These are phyloP conservation scores for Peromyscus aztecus DNA, from an alignment of 2,797 vertebrate genomes.

Conservation along the genomic window DNA sequence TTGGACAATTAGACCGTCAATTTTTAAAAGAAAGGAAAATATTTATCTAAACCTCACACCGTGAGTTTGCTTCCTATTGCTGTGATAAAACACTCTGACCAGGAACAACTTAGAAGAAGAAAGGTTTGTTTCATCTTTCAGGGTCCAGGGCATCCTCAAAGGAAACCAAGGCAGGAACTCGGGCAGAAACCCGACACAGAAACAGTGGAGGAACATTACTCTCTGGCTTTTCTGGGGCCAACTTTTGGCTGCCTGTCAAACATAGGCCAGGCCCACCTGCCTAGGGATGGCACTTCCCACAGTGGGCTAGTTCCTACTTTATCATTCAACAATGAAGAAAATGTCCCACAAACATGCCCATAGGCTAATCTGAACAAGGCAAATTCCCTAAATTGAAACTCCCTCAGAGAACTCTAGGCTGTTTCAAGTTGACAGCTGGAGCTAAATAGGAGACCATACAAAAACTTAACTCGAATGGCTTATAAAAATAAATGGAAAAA, in stretches of 20 bases:
- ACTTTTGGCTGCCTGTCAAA: not conserved
- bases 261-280: not conserved
- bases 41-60: not conserved
- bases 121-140: not conserved
- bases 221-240: not conserved
- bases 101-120: not conserved
- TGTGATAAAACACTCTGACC: not conserved
- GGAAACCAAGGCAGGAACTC: not conserved
- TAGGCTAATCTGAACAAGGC: not conserved
- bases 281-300: not conserved
- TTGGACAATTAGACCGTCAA: not conserved
- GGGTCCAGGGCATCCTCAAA: not conserved
- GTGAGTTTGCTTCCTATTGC: not conserved
- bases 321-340: not conserved
- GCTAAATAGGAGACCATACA: not conserved
- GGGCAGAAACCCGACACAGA: not conserved
- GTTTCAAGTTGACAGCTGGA: not conserved
- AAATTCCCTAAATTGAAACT: not conserved
- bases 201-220: too few species aligned
- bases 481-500: conserved; percentile 10
- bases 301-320: not conserved
- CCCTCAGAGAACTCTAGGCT: not conserved
- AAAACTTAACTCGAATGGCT: conserved; percentile 34
- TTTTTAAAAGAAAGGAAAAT: not conserved
- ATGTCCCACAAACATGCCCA: not conserved